Conservation (phyloP, 2,888 invertebrate species). For the Pandemis heparana region DNA sequence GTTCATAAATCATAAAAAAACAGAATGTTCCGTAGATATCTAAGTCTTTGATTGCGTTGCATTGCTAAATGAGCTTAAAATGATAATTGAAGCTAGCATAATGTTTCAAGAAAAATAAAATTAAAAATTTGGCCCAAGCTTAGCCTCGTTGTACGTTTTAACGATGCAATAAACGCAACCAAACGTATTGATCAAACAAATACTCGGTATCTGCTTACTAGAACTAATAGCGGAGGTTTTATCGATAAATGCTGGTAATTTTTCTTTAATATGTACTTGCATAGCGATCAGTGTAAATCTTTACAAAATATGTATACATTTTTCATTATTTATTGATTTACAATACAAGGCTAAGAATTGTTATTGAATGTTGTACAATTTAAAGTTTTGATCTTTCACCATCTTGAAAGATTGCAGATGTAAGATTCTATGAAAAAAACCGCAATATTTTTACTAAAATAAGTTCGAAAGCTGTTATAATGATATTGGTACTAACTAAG, state of each 20-base stretch:
- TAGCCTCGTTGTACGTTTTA: slow-evolving; percentile 27
- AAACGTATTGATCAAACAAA: slow-evolving; percentile 49
- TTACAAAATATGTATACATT: not conserved
- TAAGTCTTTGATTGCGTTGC: too few species aligned
- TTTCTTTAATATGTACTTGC: not conserved
- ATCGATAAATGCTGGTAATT: not conserved
- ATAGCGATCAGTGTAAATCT: not conserved
- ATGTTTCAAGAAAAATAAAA: not conserved
- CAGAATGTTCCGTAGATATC: too few species aligned
- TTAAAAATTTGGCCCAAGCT: not conserved
- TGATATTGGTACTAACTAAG: slow-evolving; percentile 1
- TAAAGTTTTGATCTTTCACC: not conserved
- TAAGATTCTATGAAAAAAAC: not conserved
- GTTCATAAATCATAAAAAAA: too few species aligned
- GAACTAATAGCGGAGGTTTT: not conserved
- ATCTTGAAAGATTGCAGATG: not conserved
- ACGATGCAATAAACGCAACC: slow-evolving; percentile 30
- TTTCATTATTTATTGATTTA: too few species aligned
- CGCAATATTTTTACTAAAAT: not conserved
- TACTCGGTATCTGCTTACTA: slow-evolving; percentile 5
- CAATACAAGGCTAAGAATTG: too few species aligned
- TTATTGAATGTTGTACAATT: too few species aligned
- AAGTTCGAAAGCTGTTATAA: not conserved
- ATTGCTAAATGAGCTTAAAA: too few species aligned
- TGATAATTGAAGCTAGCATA: too few species aligned